Percentiles rank a stretch among this genome's conserved stretches.
These are phyloP conservation scores for Turritopsis rubra DNA, from an alignment of 30 jellyfish, hydroid and myxozoan species.

Conservation along the genomic window DNA sequence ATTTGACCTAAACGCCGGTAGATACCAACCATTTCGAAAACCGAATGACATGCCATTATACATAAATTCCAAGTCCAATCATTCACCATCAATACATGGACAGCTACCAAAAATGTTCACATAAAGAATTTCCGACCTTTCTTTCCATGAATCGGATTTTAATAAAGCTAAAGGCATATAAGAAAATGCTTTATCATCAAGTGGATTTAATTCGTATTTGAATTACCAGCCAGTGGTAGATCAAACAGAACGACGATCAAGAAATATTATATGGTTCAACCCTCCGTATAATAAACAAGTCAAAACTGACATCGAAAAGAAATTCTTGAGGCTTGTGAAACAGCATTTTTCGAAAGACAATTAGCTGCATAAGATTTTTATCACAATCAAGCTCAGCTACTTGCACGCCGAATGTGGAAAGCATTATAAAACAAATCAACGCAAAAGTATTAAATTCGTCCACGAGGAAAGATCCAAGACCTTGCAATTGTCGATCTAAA, in stretches of 20 bases:
- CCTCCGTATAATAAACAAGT: not conserved
- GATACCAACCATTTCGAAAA: conserved; percentile 22
- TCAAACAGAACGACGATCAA: not conserved
- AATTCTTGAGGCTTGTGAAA: not conserved
- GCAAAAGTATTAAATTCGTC: no score
- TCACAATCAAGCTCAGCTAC: no score
- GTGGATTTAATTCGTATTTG: no score
- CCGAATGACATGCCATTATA: conserved; percentile 23
- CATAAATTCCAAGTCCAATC: conserved; percentile 27
- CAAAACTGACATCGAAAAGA: not conserved
- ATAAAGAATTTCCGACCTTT: not conserved
- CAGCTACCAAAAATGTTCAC: not conserved
- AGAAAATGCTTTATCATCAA: no score
- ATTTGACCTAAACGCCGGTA: conserved; percentile 11
- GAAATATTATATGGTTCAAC: not conserved
- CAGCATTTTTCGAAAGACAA: not conserved
- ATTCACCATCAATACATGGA: not conserved
- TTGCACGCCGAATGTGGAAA: no score
- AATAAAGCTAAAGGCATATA: no score
- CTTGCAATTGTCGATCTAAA: not conserved
- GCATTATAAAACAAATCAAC: no score
- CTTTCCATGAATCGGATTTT: not conserved
- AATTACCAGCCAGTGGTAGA: not conserved
- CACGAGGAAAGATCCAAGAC: no score
- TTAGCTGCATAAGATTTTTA: not conserved